Evolutionary conservation across 1,140 invertebrate species (phyloP), one percentile per base, ranked within the genome.

Genomic region (Euura lappo): DNA sequence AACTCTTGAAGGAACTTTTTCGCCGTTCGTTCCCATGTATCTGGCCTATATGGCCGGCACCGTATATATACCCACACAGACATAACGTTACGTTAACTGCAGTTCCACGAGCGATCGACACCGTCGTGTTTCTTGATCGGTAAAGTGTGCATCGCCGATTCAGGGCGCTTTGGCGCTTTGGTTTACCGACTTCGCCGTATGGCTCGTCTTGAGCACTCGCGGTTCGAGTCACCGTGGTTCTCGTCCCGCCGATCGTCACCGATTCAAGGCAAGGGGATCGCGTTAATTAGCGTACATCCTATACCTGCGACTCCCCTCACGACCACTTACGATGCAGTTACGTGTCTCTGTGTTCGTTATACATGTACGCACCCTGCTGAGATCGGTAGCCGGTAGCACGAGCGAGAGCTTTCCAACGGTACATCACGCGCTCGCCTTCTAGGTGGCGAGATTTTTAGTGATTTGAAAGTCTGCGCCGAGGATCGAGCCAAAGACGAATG

Each of bases 1-100:
- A 82, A 44, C 43, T 42, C 10, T 28, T 10, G 51, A 28, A 51
- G 45, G 28, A 45, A 69, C 43, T 45, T 70, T 70, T 45, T 73
- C 73, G 73, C 76, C 75, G 74, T 76, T 76, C 81, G 83, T 86
- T 87, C 85, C 85, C 85, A 87, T 87, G 85, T 85, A 85, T 79
- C 80, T 84, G 84, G 81, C 83, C 84, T 86, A 83, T 83, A 83
- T 84, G 81, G 79, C 78, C 83, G 81, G 80, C 78, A 75, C 80
- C 78, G 70, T 75, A 75, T 74, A 71, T 69, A 78, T 74, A 78
- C 75, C 72, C 71, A 64, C 64, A 70, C 65, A 28, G 28, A 28
- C 28, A 7, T 68, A 13, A 60, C 70, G 65, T 67, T 69, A 65
- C 28, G 28, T 28, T 44, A 60, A 46, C 47, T 71, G 68, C 66